These are phyloP conservation scores for Anguilla pacifica DNA, from an alignment of 2,797 vertebrate species.

Conservation along the genomic window DNA sequence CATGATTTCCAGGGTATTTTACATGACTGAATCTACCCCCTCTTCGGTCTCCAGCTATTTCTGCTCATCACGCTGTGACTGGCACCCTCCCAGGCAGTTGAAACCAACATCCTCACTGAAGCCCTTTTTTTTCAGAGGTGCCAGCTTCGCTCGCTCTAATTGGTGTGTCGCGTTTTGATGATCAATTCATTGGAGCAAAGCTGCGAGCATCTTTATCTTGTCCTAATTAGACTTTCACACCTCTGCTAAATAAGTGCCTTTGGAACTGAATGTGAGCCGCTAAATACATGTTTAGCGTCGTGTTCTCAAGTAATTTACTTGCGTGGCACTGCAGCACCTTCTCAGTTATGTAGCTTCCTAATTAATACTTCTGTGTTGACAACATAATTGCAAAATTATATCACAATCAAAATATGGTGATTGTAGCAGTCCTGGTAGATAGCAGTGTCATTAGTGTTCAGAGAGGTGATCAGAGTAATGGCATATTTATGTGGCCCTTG, in stretches of 20 bases:
- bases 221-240: slow-evolving; percentile 30
- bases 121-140: slow-evolving; percentile 12
- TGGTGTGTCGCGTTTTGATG: slow-evolving; percentile 8
- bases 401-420: background rate
- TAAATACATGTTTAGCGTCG: slow-evolving; percentile 24
- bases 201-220: slow-evolving; percentile 23
- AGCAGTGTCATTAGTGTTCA: background rate
- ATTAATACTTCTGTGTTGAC: background rate
- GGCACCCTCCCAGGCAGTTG: slow-evolving; percentile 12
- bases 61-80: background rate
- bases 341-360: background rate
- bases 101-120: background rate
- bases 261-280: background rate
- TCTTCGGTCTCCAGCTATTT: slow-evolving; percentile 9
- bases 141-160: slow-evolving; percentile 19
- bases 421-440: background rate
- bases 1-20: background rate
- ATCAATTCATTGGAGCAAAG: slow-evolving; percentile 27
- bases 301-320: slow-evolving; percentile 11
- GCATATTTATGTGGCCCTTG: too few relatives aligned
- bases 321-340: background rate
- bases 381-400: background rate
- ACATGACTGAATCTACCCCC: background rate
- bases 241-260: slow-evolving; percentile 19
- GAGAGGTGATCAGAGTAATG: background rate